phyloP scores from a whole-genome alignment of 2,797 vertebrate species.

The Neosilurus hyrtlii region DNA sequence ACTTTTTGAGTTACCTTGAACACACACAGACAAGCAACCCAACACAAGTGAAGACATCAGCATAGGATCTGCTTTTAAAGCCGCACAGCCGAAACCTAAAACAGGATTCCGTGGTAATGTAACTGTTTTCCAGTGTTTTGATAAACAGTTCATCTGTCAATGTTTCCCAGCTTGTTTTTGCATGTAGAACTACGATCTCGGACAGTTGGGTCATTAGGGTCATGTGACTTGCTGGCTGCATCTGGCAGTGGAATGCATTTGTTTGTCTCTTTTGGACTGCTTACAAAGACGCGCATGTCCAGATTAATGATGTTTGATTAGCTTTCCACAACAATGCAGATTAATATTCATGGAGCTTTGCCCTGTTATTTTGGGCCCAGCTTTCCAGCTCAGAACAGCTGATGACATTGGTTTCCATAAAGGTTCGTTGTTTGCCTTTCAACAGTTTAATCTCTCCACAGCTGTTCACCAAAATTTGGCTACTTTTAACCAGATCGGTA shows the following conservation, averaged over 20 bases:
- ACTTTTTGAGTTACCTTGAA: no score
- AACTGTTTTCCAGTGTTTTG: constrained; percentile 2
- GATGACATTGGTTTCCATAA: constrained; percentile 61
- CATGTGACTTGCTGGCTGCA: constrained; percentile 54
- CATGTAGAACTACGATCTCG: constrained; percentile 35
- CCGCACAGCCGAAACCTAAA: no score
- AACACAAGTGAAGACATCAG: no score
- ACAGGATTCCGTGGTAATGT: background rate
- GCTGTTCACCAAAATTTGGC: constrained; percentile 61
- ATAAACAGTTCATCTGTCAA: background rate
- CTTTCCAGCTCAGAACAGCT: constrained; percentile 50
- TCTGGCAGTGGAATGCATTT: constrained; percentile 61
- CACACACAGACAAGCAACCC: no score
- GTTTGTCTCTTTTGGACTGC: constrained; percentile 65
- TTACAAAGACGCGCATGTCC: constrained; percentile 62
- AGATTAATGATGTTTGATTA: constrained; percentile 69
- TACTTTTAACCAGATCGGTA: constrained; percentile 34
- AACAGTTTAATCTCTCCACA: constrained; percentile 58
- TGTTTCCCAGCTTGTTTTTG: constrained; percentile 40
- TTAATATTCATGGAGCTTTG: constrained; percentile 71
- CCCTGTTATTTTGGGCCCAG: constrained; percentile 49
- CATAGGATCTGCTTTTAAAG: background rate
- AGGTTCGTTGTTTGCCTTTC: constrained; percentile 54
- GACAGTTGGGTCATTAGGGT: constrained; percentile 29
- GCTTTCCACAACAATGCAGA: constrained; percentile 63